These are phyloP conservation scores for Idaea aversata DNA, from an alignment of 2,888 invertebrate species.

Conservation along the genomic window DNA sequence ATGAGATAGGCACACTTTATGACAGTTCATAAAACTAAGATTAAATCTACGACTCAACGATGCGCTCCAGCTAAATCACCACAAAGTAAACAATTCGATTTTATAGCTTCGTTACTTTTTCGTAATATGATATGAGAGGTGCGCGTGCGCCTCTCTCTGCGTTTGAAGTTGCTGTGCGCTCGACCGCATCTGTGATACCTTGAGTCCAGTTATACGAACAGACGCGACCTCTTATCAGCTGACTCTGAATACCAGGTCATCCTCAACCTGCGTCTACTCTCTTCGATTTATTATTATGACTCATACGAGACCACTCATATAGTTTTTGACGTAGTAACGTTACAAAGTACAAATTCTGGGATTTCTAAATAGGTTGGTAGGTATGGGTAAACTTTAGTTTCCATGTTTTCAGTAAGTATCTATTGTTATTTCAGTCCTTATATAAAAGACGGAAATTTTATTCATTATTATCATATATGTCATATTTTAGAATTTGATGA, in stretches of 20 bases:
- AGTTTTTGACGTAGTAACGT: constrained; percentile 5
- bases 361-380: neutral
- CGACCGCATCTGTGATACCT: constrained; percentile 20
- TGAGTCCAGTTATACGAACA: constrained; percentile 12
- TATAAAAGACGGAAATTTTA: neutral
- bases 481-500: too few species aligned
- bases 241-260: constrained; percentile 15
- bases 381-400: neutral
- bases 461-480: too few species aligned
- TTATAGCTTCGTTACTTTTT: constrained; percentile 8
- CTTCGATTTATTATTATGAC: constrained; percentile 11
- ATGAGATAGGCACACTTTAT: constrained; percentile 30
- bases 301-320: constrained; percentile 15
- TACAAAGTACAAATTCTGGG: neutral
- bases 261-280: constrained; percentile 11
- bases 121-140: constrained; percentile 2
- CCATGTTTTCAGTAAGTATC: neutral
- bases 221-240: constrained; percentile 28
- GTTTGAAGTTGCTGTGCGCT: constrained; percentile 21
- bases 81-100: constrained; percentile 54
- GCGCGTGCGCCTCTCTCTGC: constrained; percentile 23
- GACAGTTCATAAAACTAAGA: constrained; percentile 34
- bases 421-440: too few species aligned
- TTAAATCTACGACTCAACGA: constrained; percentile 54
- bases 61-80: constrained; percentile 37